Base-by-base conservation (phyloP, 2,113 vertebrate genomes). In the Lampris megalopsis region DNA sequence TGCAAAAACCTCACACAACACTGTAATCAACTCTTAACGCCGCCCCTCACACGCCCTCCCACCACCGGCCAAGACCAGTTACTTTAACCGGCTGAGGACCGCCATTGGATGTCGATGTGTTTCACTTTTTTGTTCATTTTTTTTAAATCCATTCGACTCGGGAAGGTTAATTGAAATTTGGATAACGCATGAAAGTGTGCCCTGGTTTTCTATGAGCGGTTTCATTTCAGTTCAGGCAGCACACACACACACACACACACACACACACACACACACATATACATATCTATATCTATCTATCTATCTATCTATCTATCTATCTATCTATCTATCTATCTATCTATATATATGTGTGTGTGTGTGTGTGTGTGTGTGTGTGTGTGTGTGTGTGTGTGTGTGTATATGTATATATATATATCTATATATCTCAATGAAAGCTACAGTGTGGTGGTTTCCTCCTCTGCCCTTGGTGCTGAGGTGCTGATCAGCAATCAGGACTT, bases 121-220 rank as follows among this genome's bases (percentile, higher is more conserved):
- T 40, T 63, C 50, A 66, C 47, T 59, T 4, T 9, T 62, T 70
- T 38, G 24, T 24, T 24, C 24, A 24, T 24, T 24, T 24, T 24
- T 45, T 62, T 70, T 38, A n/a, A 70, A 80, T 79, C 48, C 10
- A 59, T 73, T 62, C n/a, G 43, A 10, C 7, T 42, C 1, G 43
- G 42, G 45, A 73, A 24, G 72, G 77, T 65, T 86, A 78, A 90
- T 77, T 86, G 45, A 81, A 81, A 83, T 84, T 82, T 80, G 82
- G 88, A 79, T 68, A 78, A 67, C 38, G 59, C 63, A 83, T 88
- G 42, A 54, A 78, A 84, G 68, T 65, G 0, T 8, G 11, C 74
- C 61, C 24, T 24, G 24, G 24, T 70, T 53, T 69, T 74, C 53
- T 38, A 41, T 43, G 43, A 74, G 77, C 48, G 3, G 5, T 58